These are phyloP conservation scores for Eulemur albifrons DNA, from an alignment of 2,797 vertebrate genomes.

Conservation along the genomic window DNA sequence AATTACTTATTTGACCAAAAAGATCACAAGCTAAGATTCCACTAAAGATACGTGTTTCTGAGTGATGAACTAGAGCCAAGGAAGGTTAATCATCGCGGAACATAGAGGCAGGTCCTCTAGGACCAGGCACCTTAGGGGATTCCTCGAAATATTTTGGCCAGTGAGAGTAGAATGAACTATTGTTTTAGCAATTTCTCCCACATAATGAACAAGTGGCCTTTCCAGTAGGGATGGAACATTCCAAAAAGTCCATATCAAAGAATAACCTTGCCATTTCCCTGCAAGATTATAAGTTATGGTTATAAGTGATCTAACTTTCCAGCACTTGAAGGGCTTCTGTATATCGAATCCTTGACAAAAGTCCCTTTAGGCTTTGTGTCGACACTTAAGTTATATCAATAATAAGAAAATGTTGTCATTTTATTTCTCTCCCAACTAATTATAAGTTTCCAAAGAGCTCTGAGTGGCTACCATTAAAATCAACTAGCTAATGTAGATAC, in stretches of 20 bases:
- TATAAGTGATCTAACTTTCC: background rate
- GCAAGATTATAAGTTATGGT: background rate
- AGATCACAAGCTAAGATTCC: background rate
- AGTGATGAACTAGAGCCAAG: background rate
- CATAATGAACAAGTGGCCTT: background rate
- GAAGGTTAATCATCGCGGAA: background rate
- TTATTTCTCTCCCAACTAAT: slow-evolving; percentile 45
- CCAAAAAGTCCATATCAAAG: background rate
- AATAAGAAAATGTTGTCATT: slow-evolving; percentile 18
- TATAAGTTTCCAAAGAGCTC: slow-evolving; percentile 50
- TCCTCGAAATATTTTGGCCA: background rate
- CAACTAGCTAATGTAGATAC: slow-evolving; percentile 24
- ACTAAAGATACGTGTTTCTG: background rate
- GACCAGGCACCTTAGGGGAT: background rate
- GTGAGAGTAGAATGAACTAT: background rate
- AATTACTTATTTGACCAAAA: background rate
- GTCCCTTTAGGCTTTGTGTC: background rate
- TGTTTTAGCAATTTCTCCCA: background rate
- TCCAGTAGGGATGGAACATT: background rate
- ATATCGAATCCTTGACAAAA: background rate
- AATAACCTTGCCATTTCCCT: background rate
- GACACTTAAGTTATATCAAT: background rate
- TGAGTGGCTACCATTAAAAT: slow-evolving; percentile 2
- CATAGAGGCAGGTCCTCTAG: background rate
- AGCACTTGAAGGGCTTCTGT: background rate